Base-by-base conservation (phyloP, 2,797 vertebrate genomes). In the Sebastes itinus region DNA sequence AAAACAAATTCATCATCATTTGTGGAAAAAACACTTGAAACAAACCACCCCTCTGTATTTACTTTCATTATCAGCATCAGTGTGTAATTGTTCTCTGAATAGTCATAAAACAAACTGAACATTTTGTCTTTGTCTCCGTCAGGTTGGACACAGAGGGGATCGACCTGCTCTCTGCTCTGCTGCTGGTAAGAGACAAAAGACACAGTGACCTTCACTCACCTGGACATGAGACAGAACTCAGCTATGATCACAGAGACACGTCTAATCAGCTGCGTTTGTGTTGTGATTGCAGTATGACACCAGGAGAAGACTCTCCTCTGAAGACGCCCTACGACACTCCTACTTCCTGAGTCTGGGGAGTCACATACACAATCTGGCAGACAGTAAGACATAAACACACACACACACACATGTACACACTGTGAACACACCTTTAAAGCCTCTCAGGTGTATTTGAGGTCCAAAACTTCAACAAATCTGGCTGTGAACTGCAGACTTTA, bases 111-210 rank as follows among this genome's bases (percentile, higher is more conserved):
- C 25, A 72, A 52, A 23, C 35, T 61, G 2, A 46, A 1, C 4
- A 14, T 27, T 23, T n/a, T 32, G 12, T 20, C 49, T 75, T 62
- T 89, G 32, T 89, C 65, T 92, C 38, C 82, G 1, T 67, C 78
- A 99, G 98, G 91, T 89, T 99, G 94, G 98, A 99, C 91, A 93
- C 96, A 0, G 98, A 99, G 32, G 98, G 98, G 72, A 97, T 98
- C 1, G 96, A 97, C 76, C 90, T 99, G 76, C 94, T 99, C 75
- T 89, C 90, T 60, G 95, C 94, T 61, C 94, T 98, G n/a, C 94
- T 99, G 16, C 83, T 96, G 96, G 98, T 98, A 94, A 22, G 84
- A 80, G 2, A 68, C 58, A n/a, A 70, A 65, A 68, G 8, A 42
- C 22, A 27, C n/a, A 6, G 4, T 71, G 32, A 33, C 52, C 16